Base-by-base conservation (phyloP, 2,113 vertebrate genomes). In the Pedetes capensis region DNA sequence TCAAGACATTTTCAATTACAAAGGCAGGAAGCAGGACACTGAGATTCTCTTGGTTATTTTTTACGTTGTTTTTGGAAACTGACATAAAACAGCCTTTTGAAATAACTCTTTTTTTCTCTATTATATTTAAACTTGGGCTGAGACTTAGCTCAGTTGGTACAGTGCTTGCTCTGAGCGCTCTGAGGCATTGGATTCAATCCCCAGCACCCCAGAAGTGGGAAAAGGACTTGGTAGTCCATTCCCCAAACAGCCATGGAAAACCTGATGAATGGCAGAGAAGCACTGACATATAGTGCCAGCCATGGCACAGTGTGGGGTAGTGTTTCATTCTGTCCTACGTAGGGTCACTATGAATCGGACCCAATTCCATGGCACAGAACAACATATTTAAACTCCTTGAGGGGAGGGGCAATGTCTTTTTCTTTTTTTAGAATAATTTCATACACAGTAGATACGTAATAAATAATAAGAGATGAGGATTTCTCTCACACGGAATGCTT, bases 81-180 rank as follows among this genome's bases (percentile, higher is more conserved):
- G 14, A 59, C 12, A 23, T 49, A 29, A 79, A 82, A 92, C 32
- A n/a, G n/a, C 9, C 14, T 55, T 91, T 89, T 72, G 72, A 81
- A 88, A 68, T 57, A n/a, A 85, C 34, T 82, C 17, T 34, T 53
- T 8, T 63, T 69, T 89, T 83, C 69, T 42, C 37, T 66, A 12
- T 49, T 87, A 75, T n/a, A 92, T n/a, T 39, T 87, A 89, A 86
- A 75, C 14, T 74, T n/a, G n/a, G n/a, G n/a, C n/a, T n/a, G n/a
- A n/a, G n/a, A n/a, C n/a, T n/a, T n/a, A n/a, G n/a, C n/a, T n/a
- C n/a, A n/a, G n/a, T n/a, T n/a, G n/a, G n/a, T n/a, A n/a, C n/a
- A n/a, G n/a, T n/a, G n/a, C n/a, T n/a, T n/a, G n/a, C n/a, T n/a
- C n/a, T n/a, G n/a, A n/a, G n/a, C n/a, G n/a, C n/a, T n/a, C n/a